Evolutionary conservation across 2,113 vertebrate genomes (phyloP).

Genomic region (Neotoma lepida): DNA sequence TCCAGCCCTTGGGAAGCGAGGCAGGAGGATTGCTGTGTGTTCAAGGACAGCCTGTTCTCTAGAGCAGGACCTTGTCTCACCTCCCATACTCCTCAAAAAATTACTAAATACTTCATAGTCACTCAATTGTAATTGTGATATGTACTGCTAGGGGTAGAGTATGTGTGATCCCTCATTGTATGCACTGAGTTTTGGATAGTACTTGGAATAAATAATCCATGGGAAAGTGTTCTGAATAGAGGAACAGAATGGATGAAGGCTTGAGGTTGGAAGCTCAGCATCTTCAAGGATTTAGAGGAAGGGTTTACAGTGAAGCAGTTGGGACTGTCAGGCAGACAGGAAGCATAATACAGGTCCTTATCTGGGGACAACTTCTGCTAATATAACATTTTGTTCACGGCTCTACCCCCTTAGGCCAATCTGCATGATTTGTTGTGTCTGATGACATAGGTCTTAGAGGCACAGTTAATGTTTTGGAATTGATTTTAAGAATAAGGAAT

Average conservation of each 20-base stretch:
- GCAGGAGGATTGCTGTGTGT: background rate
- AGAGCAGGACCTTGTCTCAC: background rate
- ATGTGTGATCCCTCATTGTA: background rate
- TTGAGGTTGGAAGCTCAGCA: background rate
- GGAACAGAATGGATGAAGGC: background rate
- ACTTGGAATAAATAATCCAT: background rate
- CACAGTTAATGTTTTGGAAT: slow-evolving; percentile 21
- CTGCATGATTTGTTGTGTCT: background rate
- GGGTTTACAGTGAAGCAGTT: background rate
- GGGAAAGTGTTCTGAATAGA: background rate
- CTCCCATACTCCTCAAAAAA: background rate
- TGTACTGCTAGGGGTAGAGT: background rate
- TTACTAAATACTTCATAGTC: background rate
- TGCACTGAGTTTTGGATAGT: background rate
- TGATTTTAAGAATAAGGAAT: slow-evolving; percentile 39
- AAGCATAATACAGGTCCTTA: no score
- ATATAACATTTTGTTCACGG: background rate
- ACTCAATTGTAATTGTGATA: background rate
- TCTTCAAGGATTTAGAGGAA: background rate
- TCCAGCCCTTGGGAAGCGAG: background rate
- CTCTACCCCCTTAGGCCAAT: background rate
- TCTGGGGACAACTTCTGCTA: background rate
- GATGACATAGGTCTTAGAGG: background rate
- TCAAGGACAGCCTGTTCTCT: background rate
- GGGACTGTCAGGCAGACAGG: background rate